Conservation (phyloP, 2,113 vertebrate genomes). For the Forbesichthys papilliferus region DNA sequence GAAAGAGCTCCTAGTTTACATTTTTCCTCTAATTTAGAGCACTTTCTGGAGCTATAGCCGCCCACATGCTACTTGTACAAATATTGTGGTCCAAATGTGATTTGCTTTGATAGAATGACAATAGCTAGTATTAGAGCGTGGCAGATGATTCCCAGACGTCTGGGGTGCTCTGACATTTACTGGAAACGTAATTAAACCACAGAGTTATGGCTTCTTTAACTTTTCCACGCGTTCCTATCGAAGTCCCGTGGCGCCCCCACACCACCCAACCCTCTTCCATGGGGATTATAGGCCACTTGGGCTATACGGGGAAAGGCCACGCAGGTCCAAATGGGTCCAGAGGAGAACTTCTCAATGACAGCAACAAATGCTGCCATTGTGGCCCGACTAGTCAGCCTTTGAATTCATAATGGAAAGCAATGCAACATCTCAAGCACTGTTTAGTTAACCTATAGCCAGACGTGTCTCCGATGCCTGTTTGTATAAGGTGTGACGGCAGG, state of each 20-base stretch:
- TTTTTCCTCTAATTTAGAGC: slow-evolving; percentile 69
- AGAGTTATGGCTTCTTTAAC: slow-evolving; percentile 69
- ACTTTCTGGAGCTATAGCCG: slow-evolving; percentile 46
- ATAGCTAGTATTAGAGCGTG: slow-evolving; percentile 68
- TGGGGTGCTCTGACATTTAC: slow-evolving; percentile 74
- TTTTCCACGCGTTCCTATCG: slow-evolving; percentile 60
- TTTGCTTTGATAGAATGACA: slow-evolving; percentile 77
- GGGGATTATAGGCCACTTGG: slow-evolving; percentile 63
- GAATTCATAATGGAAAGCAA: slow-evolving; percentile 41
- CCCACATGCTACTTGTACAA: slow-evolving; percentile 66
- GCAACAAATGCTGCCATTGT: slow-evolving; percentile 55
- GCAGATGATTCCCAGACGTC: slow-evolving; percentile 72
- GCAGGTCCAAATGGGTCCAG: slow-evolving; percentile 59
- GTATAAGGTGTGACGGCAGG: slow-evolving; percentile 18
- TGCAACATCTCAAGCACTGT: slow-evolving; percentile 14
- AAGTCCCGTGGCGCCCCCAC: slow-evolving; percentile 54
- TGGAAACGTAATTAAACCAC: slow-evolving; percentile 72
- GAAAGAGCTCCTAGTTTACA: slow-evolving; percentile 67
- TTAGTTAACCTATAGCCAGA: slow-evolving; percentile 36
- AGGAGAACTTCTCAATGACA: slow-evolving; percentile 44
- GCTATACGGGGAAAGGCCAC: slow-evolving; percentile 66
- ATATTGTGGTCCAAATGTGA: slow-evolving; percentile 73
- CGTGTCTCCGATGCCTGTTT: slow-evolving; percentile 34
- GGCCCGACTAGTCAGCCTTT: slow-evolving; percentile 43
- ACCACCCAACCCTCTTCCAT: slow-evolving; percentile 43